Evolutionary conservation across 2,888 invertebrate genomes (phyloP), one percentile per base, ranked within the genome.

Genomic region (Tenthredo distinguenda): DNA sequence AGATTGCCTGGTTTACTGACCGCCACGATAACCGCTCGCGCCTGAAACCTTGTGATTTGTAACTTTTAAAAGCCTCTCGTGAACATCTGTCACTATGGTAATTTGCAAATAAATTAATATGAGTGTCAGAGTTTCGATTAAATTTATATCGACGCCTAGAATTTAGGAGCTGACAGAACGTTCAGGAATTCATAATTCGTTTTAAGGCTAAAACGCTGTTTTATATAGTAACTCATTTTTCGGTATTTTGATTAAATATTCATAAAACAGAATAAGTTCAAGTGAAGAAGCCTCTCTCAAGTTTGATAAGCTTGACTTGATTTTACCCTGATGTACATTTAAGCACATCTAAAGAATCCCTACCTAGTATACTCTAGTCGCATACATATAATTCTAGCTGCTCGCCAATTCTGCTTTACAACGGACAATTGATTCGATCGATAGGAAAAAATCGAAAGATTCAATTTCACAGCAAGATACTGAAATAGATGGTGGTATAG

Each of bases 1-100:
- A 40, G 58, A 62, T 81, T 34, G 62, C 40, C 58, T 34, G 37
- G 81, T 81, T 81, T 81, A 81, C 40, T 58, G 81, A 58, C 81
- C 77, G 77, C 10, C 34, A 18, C 40, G 10, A 74, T 74, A 15
- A 68, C 31, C 77, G 9, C 21, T 47, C 26, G 55, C 31, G 18
- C 10, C 34, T 50, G 26, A 40, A 18, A 50, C 62, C 81, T 50
- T 81, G 47, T 43, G 47, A 62, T 62, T 37, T 81, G 50, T 81
- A 21, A 40, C 62, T 37, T 62, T 62, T 21, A 58, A 81, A 15
- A 62, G 34, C 55, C 31, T 50, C 15, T 77, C 34, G 18, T 15
- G 18, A 62, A 21, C 81, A 37, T 37, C 37, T 40, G n/a, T 40
- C 81, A 40, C 37, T 47, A 81, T 58, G 37, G 5, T 37, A 37